Evolutionary conservation across 1,140 invertebrate species (phyloP).

Genomic region (Probaryconus sp.): DNA sequence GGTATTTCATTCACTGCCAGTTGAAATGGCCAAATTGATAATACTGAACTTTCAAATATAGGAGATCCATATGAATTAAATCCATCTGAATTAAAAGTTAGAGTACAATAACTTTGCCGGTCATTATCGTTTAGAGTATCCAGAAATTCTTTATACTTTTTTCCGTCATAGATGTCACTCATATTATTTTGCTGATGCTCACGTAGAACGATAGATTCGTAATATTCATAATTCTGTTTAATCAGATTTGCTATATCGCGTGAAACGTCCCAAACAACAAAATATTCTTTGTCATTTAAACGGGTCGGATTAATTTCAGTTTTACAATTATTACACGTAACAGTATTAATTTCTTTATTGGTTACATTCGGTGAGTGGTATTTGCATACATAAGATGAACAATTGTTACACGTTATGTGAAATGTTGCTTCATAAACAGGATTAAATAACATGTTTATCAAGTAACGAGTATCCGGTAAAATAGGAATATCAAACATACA

Average conservation of each 20-base stretch:
- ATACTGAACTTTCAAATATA: slow-evolving; percentile 18
- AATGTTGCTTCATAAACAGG: slow-evolving; percentile 21
- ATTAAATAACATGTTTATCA: slow-evolving; percentile 37
- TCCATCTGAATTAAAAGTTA: slow-evolving; percentile 24
- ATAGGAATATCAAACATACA: slow-evolving; percentile 15
- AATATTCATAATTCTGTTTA: slow-evolving; percentile 25
- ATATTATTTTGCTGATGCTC: slow-evolving; percentile 3
- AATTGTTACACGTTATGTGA: slow-evolving; percentile 19
- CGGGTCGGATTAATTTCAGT: neutral
- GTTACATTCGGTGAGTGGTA: neutral
- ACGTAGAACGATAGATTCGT: slow-evolving; percentile 23
- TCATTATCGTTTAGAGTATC: neutral
- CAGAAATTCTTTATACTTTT: slow-evolving; percentile 18
- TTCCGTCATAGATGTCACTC: slow-evolving; percentile 10
- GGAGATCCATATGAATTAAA: too few species aligned
- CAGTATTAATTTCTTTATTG: neutral
- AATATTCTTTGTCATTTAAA: slow-evolving; percentile 9
- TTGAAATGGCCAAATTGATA: slow-evolving; percentile 16
- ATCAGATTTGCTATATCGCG: slow-evolving; percentile 11
- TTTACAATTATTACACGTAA: slow-evolving; percentile 1
- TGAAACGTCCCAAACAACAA: slow-evolving; percentile 22
- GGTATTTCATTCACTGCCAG: too few species aligned
- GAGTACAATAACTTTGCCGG: slow-evolving; percentile 1
- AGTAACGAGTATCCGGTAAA: slow-evolving; percentile 24
- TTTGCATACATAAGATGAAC: slow-evolving; percentile 10